Percentiles rank a stretch among this genome's conserved stretches.
phyloP scores from a whole-genome alignment of 2,113 vertebrate genomes.

The Marmota flaviventris region DNA sequence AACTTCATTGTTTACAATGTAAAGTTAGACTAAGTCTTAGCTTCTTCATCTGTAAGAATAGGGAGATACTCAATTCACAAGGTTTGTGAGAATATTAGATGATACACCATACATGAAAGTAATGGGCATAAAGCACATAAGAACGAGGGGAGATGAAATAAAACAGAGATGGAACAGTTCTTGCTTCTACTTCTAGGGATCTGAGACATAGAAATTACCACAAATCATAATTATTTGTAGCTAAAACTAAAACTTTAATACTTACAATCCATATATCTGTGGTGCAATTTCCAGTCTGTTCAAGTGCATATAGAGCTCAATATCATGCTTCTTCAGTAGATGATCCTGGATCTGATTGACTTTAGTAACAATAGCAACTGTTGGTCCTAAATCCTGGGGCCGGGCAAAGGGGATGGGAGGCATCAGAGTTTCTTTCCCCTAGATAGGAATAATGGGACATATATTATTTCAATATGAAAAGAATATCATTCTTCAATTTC shows the following conservation, averaged over 20 bases:
- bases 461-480: slow-evolving; percentile 60
- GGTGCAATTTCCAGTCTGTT: slow-evolving; percentile 98
- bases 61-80: neutral
- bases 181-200: neutral
- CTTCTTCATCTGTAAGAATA: neutral
- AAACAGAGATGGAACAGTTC: neutral
- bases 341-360: slow-evolving; percentile 99
- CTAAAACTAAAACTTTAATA: slow-evolving; percentile 74
- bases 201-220: neutral
- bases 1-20: neutral
- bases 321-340: slow-evolving; percentile 97
- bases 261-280: slow-evolving; percentile 99
- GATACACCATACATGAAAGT: neutral
- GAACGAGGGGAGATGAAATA: neutral
- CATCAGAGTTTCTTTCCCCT: slow-evolving; percentile 97
- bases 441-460: slow-evolving; percentile 33
- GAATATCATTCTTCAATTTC: neutral
- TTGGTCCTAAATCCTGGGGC: slow-evolving; percentile 97
- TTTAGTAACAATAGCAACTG: slow-evolving; percentile 98
- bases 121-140: neutral
- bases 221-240: neutral
- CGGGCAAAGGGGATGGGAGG: slow-evolving; percentile 97
- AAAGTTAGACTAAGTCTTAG: neutral
- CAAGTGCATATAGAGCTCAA: slow-evolving; percentile 98
- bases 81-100: neutral